Base-by-base conservation (phyloP, 1,140 invertebrate genomes). In the Drosophila lini region DNA sequence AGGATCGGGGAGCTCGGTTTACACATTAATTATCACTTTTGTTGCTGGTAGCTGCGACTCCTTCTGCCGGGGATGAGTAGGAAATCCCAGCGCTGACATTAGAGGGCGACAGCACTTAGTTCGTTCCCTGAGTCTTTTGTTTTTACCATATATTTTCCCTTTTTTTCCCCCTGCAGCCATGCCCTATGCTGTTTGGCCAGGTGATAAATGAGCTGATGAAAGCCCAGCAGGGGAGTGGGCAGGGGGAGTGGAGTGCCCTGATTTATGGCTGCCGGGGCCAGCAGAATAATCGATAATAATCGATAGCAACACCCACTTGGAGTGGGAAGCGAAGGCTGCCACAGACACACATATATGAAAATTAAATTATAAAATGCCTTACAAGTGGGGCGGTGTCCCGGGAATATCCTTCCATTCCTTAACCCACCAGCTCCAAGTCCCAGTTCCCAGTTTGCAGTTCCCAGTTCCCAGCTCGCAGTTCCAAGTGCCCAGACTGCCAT, bases 21-120 rank as follows among this genome's bases (percentile, higher is more conserved):
- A 88, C 84, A 84, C 84, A 88, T 89, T 88, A 89, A 88, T 88
- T 88, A 88, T 89, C 85, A 88, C 84, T 88, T 89, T 80, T 88
- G 85, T 88, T 67, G 67, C 67, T 58, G 68, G 64, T 73, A 73
- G 75, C 79, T 63, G 61, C 31, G 40, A 65, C 34, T 40, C n/a
- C 45, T 65, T 31, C 13, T 15, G 61, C 13, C 57, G 22, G 5
- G 31, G 47, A 57, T 42, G 55, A 59, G 44, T 42, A 47, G 31
- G 56, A 47, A 67, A 64, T 41, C 74, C 73, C 76, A 50, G 52
- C 68, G 71, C 62, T 65, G 71, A 77, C 62, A 88, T 83, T 83
- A 88, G 83, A 89, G 70, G 71, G 67, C 68, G 65, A 63, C 57
- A 61, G 67, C 64, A 74, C 67, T 80, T 80, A 88, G 84, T 88